Base-by-base conservation (phyloP, 2,797 vertebrate genomes). In the Leptoclinus maculatus region DNA sequence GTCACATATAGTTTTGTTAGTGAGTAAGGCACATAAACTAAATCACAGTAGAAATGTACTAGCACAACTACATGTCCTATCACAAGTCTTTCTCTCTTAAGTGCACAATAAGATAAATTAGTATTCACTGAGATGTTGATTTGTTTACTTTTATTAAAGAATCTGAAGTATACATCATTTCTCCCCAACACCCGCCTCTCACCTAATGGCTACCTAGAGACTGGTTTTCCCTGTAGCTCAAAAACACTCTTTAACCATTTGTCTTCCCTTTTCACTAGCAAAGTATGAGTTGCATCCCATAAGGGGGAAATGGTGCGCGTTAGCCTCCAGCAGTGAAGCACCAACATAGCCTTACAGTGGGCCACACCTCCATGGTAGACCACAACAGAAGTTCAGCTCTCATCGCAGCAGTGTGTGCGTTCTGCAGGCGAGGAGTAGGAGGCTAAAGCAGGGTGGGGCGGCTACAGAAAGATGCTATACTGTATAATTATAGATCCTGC, bases 401-500 rank as follows among this genome's bases (percentile, higher is more conserved):
- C 12, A 23, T 78, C 39, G 62, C 69, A 74, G 54, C 54, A 54
- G 75, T 73, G 74, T 83, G 82, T 84, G 32, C 32, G 77, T 65
- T 81, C 56, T 73, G 47, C 72, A 62, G 36, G 34, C 43, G 68
- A 49, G 51, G n/a, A 66, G 71, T 51, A 32, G 56, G 49, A 83
- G 29, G 65, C 32, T 76, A 43, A 54, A 75, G 74, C 71, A 76
- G 86, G 87, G 81, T 81, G 85, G 78, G 60, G 80, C 65, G 51
- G 59, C 82, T 80, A 54, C 74, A 79, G 67, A 78, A 74, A 86
- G 57, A 86, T 16, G 29, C 21, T 66, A 19, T 27, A 66, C 79
- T 79, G 58, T 90, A 63, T 89, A 90, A 91, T 91, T 87, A 91
- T 51, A 84, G 65, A 78, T 74, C 34, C 25, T 72, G 60, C 57